phyloP scores from a whole-genome alignment of 2,113 vertebrate species.

The Maylandia zebra region DNA sequence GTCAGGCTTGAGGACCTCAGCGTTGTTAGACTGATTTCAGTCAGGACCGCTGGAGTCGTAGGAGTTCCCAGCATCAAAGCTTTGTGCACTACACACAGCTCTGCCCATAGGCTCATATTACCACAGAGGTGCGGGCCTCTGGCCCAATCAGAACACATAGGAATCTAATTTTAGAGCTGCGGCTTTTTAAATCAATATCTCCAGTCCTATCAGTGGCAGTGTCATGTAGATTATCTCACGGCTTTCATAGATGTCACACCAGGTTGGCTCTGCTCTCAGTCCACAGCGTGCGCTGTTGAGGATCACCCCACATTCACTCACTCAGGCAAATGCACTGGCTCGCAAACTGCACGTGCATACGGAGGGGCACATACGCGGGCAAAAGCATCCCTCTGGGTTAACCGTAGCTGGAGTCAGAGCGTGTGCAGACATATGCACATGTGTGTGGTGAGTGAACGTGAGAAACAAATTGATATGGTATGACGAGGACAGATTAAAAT shows the following conservation, averaged over 20 bases:
- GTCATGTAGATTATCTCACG: constrained; percentile 66
- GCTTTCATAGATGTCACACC: constrained; percentile 62
- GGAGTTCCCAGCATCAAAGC: constrained; percentile 19
- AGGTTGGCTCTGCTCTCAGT: constrained; percentile 59
- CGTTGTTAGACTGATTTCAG: constrained; percentile 20
- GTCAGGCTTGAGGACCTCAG: constrained; percentile 38
- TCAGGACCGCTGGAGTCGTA: background rate
- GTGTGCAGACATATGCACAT: constrained; percentile 22
- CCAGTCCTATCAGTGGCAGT: constrained; percentile 44
- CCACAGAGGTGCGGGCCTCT: constrained; percentile 19
- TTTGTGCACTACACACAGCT: constrained; percentile 23
- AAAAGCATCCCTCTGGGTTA: constrained; percentile 22
- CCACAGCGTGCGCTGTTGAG: constrained; percentile 28
- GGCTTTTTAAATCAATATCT: constrained; percentile 71
- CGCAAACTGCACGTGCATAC: constrained; percentile 17
- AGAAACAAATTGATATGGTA: background rate
- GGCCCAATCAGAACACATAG: constrained; percentile 25
- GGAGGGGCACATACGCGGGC: constrained; percentile 18
- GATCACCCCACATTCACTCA: constrained; percentile 22
- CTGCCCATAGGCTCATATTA: background rate
- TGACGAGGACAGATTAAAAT: background rate
- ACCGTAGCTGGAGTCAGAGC: constrained; percentile 8
- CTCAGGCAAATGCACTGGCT: constrained; percentile 5
- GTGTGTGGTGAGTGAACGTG: constrained; percentile 36
- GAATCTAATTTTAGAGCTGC: constrained; percentile 64